Percentiles rank a stretch among this genome's conserved stretches.
phyloP scores from a whole-genome alignment of 2,797 vertebrate species.

The Epinephelus malabaricus region DNA sequence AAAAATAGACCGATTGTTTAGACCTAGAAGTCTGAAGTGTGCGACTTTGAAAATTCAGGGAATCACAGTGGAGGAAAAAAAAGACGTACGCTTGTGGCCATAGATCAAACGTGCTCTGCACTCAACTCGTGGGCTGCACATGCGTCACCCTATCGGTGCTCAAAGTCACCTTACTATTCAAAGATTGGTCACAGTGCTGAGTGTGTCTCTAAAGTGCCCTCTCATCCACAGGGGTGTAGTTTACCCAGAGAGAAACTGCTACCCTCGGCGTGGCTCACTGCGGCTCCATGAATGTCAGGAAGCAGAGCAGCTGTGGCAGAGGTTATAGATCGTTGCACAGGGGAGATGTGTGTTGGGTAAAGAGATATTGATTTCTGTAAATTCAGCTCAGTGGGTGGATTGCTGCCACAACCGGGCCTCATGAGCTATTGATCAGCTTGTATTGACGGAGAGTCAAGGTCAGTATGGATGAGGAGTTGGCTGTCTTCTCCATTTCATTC shows the following conservation, averaged over 20 bases:
- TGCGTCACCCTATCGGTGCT: slow-evolving; percentile 16
- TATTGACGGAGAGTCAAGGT: slow-evolving; percentile 81
- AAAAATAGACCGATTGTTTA: background rate
- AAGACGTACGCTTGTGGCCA: background rate
- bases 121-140: slow-evolving; percentile 19
- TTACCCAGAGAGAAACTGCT: slow-evolving; percentile 63
- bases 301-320: slow-evolving; percentile 77
- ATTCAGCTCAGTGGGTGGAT: slow-evolving; percentile 78
- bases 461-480: slow-evolving; percentile 70
- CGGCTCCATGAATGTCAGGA: slow-evolving; percentile 69
- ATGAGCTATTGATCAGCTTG: slow-evolving; percentile 79
- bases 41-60: background rate
- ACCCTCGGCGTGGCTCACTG: slow-evolving; percentile 50
- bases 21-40: background rate
- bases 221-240: slow-evolving; percentile 58
- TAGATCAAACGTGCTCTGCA: background rate
- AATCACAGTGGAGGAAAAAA: background rate
- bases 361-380: slow-evolving; percentile 81
- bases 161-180: slow-evolving; percentile 75
- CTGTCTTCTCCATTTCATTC: slow-evolving; percentile 50
- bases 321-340: slow-evolving; percentile 71
- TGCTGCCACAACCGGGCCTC: slow-evolving; percentile 62
- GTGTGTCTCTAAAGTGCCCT: slow-evolving; percentile 55
- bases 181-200: slow-evolving; percentile 53
- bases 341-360: slow-evolving; percentile 59